phyloP scores from a whole-genome alignment of 2,113 vertebrate species.

The Lepisosteus oculatus region DNA sequence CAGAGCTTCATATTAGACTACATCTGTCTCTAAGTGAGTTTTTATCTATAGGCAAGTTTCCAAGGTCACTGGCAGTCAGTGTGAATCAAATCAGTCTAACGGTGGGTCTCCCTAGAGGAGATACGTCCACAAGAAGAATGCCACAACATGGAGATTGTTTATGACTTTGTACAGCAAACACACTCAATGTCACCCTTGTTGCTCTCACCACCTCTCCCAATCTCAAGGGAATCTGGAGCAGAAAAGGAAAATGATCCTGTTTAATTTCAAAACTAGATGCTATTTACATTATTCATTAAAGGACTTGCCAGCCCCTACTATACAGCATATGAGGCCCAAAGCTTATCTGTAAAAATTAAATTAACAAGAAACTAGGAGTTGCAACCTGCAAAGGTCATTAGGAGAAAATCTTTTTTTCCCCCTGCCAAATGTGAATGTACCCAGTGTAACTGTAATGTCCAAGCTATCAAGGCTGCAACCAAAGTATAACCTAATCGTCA shows the following conservation, averaged over 20 bases:
- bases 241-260: slow-evolving; percentile 16
- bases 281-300: slow-evolving; percentile 26
- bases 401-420: no score
- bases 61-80: slow-evolving; percentile 81
- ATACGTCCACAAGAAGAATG: slow-evolving; percentile 42
- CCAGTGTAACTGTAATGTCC: no score
- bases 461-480: no score
- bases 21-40: slow-evolving; percentile 23
- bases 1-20: neutral
- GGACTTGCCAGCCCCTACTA: slow-evolving; percentile 21
- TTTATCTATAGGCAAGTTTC: slow-evolving; percentile 54
- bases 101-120: slow-evolving; percentile 67
- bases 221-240: neutral
- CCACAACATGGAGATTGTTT: slow-evolving; percentile 49
- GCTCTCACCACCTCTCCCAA: neutral
- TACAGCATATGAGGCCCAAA: no score
- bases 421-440: no score
- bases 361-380: no score
- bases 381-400: no score
- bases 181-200: slow-evolving; percentile 40
- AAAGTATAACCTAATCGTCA: no score
- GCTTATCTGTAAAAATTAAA: no score
- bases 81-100: slow-evolving; percentile 72
- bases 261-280: slow-evolving; percentile 24
- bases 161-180: slow-evolving; percentile 21